Percentiles rank a stretch among this genome's conserved stretches.
These are phyloP conservation scores for Macrobrachium nipponense DNA, from an alignment of 1,140 invertebrate genomes.

Conservation along the genomic window DNA sequence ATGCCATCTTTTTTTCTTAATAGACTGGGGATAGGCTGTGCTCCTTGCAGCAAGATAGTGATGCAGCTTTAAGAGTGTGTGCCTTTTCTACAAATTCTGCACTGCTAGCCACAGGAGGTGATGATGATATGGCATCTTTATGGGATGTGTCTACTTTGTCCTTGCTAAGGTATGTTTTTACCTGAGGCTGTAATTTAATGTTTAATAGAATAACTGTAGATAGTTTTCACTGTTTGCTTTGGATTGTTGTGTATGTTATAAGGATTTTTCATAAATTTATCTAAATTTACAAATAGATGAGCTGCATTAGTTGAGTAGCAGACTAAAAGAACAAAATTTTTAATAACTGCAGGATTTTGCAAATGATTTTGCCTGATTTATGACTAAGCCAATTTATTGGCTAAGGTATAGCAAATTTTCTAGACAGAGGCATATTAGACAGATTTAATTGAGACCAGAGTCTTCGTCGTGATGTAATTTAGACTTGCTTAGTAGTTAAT, in stretches of 20 bases:
- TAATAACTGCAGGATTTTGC: no score
- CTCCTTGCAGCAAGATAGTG: constrained; percentile 66
- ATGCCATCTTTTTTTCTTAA: constrained; percentile 40
- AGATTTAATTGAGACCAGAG: no score
- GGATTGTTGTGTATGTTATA: background rate
- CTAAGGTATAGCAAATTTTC: no score
- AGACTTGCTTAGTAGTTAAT: no score
- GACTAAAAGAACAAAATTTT: no score
- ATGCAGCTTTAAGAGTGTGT: constrained; percentile 76
- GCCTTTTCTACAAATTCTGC: constrained; percentile 78
- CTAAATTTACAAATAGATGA: background rate
- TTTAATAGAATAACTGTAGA: background rate
- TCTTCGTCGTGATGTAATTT: no score
- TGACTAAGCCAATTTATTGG: no score
- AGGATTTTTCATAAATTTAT: background rate
- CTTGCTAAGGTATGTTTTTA: constrained; percentile 35
- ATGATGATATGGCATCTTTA: constrained; percentile 80
- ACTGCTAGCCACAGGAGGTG: constrained; percentile 78
- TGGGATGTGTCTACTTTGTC: constrained; percentile 76
- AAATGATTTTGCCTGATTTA: no score
- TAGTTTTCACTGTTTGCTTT: background rate
- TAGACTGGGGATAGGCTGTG: constrained; percentile 74
- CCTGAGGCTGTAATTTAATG: no score
- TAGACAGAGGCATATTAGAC: no score
- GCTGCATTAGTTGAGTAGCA: background rate